phyloP scores from a whole-genome alignment of 2,888 invertebrate species.

The Tortrix viridana region DNA sequence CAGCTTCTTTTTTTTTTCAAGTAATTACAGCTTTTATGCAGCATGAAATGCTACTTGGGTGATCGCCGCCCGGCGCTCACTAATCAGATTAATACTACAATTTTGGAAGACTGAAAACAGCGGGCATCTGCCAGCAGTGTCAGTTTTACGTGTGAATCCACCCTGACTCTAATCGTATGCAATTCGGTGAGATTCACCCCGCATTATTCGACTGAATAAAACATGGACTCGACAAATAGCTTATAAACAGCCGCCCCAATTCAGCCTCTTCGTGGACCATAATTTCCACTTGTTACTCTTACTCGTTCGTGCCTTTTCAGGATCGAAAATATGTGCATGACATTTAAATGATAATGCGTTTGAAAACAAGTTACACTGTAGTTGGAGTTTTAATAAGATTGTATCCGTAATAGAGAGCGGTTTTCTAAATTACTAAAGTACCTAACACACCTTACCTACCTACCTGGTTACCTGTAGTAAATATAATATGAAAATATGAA shows the following conservation, averaged over 20 bases:
- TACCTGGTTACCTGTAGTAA: too few relatives aligned
- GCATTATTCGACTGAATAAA: constrained; percentile 16
- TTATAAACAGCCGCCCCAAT: constrained; percentile 23
- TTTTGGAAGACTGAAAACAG: too few relatives aligned
- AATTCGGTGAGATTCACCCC: constrained; percentile 11
- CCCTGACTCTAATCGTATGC: constrained; percentile 12
- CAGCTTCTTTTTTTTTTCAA: too few relatives aligned
- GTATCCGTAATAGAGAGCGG: neutral
- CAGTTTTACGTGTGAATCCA: neutral
- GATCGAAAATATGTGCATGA: constrained; percentile 11
- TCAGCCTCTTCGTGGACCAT: constrained; percentile 12
- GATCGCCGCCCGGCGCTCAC: too few relatives aligned
- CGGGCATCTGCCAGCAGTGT: neutral
- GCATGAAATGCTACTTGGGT: too few relatives aligned
- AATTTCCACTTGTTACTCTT: constrained; percentile 28
- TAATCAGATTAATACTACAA: too few relatives aligned
- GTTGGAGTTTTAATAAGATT: neutral
- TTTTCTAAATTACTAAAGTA: too few relatives aligned
- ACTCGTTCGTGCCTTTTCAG: constrained; percentile 12
- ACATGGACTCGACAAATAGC: constrained; percentile 21
- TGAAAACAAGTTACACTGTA: neutral
- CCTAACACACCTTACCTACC: too few relatives aligned
- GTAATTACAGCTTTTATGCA: too few relatives aligned
- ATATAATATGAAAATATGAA: too few relatives aligned
- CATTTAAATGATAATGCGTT: constrained; percentile 19